Evolutionary conservation across 64 coral and sea anemone genomes (phyloP), one percentile per base, ranked within the genome.

Genomic region (Porites australiensis): DNA sequence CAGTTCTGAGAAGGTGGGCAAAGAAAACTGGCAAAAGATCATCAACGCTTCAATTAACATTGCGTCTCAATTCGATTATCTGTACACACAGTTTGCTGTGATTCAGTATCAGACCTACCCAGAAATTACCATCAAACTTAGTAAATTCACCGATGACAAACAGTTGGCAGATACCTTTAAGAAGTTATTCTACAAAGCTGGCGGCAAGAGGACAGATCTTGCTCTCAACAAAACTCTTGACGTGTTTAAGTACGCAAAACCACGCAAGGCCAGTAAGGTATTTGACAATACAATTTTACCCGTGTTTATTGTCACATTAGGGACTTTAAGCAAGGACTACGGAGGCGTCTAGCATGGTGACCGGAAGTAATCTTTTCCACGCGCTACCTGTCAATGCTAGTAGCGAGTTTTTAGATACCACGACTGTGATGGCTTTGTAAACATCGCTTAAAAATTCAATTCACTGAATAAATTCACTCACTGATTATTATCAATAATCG

Each of bases 1-100:
- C 51, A 97, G 95, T 71, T 97, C 95, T 44, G 95, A 97, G 61
- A 97, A 86, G 77, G 88, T 97, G 50, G 93, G 92, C 10, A 78
- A 69, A 21, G 45, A 65, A 4, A 97, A 97, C 60, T 97, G 92
- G 92, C 50, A 88, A 4, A 91, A 86, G 5, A 43, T 94, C 2
- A 19, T 94, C 48, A 97, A 97, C 11, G 64, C 80, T 19, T 91
- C 95, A 1, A 86, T 6, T 54, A 64, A 90, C 2, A 89, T 94
- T 55, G 88, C 77, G 6, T 75, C 88, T 7, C 75, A 77, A 21
- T 97, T 97, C 44, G 83, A 88, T 19, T 4, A 91, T 7, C 81
- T 77, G 23, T 67, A 50, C 45, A 87, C 95, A 13, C 92, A 92
- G 13, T 97, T 97, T 91, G 95, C 88, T 13, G 75, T 97, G 14